Base-by-base conservation (phyloP, 2,888 invertebrate genomes). In the Sarcophaga carnaria region DNA sequence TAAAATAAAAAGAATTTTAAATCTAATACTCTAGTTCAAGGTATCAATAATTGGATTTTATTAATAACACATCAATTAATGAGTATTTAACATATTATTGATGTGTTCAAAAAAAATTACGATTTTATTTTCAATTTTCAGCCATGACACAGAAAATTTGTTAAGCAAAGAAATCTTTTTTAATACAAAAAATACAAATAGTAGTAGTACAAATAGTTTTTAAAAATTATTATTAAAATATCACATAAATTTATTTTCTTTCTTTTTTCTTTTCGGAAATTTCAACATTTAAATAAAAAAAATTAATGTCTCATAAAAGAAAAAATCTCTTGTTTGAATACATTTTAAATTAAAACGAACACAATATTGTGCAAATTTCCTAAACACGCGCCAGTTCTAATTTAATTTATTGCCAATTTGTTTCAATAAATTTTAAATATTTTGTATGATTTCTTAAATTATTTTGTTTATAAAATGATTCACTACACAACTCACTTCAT, bases 21-120 rank as follows among this genome's bases (percentile, higher is more conserved):
- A 83, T 83, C 20, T 72, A 67, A 86, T 83, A 83, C 47, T 59
- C 37, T 80, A 80, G 80, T 83, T 86, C 86, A 86, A 80, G 76
- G 86, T 63, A 59, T 47, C 14, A n/a, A 54, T 54, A 54, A 54
- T 54, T 54, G 54, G 12, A 54, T 54, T 54, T 54, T 66, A 69
- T 62, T 25, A 71, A 64, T 49, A 69, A 17, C n/a, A 54, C 17
- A 62, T 47, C 22, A 64, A 63, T 70, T 64, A 71, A 37, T 45
- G 37, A 72, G 22, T 66, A 59, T 27, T 54, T 59, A 14, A 17
- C 4, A 59, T 71, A 37, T 62, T 60, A 47, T 47, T 25, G 8
- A 37, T 10, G 37, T 60, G 25, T 20, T 4, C 12, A 45, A 75
- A 25, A 27, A 69, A 74, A 85, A 74, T 59, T 67, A 54, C 54